A percentile compares a stretch with the other conserved stretches of the same genome.
These are phyloP conservation scores for Barnardius zonarius DNA, from an alignment of 2,113 vertebrate species.

Conservation along the genomic window DNA sequence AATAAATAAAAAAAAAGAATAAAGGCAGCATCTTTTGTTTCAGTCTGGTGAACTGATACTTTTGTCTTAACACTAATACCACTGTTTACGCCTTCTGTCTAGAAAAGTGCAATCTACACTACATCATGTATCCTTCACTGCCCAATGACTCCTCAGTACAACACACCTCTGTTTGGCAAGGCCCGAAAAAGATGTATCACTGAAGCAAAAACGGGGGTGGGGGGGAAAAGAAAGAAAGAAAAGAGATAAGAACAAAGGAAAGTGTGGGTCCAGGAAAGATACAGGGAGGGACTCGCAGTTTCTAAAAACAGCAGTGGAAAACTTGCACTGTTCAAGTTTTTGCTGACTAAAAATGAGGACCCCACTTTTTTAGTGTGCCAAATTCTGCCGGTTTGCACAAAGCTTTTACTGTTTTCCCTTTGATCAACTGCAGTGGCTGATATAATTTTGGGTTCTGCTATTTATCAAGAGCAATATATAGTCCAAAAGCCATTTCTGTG, in stretches of 20 bases:
- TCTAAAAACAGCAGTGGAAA: neutral
- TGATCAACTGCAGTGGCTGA: neutral
- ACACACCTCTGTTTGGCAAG: neutral
- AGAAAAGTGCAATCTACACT: neutral
- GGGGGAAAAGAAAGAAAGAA: fast-evolving
- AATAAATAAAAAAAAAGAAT: neutral
- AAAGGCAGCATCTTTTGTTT: neutral
- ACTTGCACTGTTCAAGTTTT: neutral
- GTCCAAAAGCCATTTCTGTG: constrained; percentile 31
- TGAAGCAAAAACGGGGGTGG: neutral
- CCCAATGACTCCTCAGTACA: neutral
- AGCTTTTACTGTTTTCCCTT: neutral
- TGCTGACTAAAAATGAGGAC: neutral
- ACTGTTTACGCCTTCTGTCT: neutral
- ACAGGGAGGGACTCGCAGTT: neutral
- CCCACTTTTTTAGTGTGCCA: neutral
- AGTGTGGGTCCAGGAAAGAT: neutral
- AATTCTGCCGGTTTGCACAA: neutral
- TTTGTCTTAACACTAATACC: neutral
- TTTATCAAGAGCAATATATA: constrained; percentile 38
- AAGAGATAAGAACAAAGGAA: neutral
- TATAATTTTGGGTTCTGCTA: constrained; percentile 30
- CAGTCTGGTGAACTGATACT: neutral
- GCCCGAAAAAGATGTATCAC: neutral
- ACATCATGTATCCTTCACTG: neutral